phyloP scores from a whole-genome alignment of 2,888 invertebrate genomes.

The Agrochola macilenta region DNA sequence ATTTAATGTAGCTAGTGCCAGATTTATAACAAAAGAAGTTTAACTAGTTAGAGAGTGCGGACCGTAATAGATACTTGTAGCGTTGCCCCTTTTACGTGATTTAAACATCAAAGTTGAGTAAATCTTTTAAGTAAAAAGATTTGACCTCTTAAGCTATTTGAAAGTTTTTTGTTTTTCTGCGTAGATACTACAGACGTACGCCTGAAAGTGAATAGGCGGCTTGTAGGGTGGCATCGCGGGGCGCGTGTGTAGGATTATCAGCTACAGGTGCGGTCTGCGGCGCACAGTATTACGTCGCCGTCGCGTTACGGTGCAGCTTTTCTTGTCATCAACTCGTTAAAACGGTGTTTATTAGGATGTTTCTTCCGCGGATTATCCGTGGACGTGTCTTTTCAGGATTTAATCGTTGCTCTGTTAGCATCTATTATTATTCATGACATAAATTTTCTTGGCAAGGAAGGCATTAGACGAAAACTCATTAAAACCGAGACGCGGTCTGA shows the following conservation, averaged over 20 bases:
- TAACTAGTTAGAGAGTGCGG: slow-evolving; percentile 43
- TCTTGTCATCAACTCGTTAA: slow-evolving; percentile 82
- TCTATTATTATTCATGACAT: slow-evolving; percentile 90
- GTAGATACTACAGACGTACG: background rate
- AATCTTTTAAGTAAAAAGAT: slow-evolving; percentile 37
- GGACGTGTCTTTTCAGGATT: slow-evolving; percentile 86
- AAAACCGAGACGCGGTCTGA: slow-evolving; percentile 89
- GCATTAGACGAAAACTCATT: slow-evolving; percentile 90
- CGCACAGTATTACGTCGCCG: slow-evolving; percentile 29
- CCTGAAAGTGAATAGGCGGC: slow-evolving; percentile 54
- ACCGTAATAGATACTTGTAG: slow-evolving; percentile 49
- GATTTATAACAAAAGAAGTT: slow-evolving; percentile 73
- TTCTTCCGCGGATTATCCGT: slow-evolving; percentile 83
- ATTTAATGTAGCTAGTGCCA: slow-evolving; percentile 63
- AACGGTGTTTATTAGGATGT: slow-evolving; percentile 85
- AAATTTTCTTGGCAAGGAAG: slow-evolving; percentile 88
- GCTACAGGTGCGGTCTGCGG: slow-evolving; percentile 49
- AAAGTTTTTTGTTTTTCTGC: slow-evolving; percentile 35
- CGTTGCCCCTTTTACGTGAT: slow-evolving; percentile 39
- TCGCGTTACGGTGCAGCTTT: slow-evolving; percentile 63
- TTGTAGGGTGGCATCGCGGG: slow-evolving; percentile 25
- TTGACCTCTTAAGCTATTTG: slow-evolving; percentile 40
- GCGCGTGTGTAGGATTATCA: slow-evolving; percentile 59
- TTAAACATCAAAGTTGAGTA: slow-evolving; percentile 50
- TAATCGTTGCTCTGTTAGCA: slow-evolving; percentile 85